Percentiles rank a stretch among this genome's conserved stretches.
These are phyloP conservation scores for Aphidoletes aphidimyza DNA, from an alignment of 2,888 invertebrate genomes.

Conservation along the genomic window DNA sequence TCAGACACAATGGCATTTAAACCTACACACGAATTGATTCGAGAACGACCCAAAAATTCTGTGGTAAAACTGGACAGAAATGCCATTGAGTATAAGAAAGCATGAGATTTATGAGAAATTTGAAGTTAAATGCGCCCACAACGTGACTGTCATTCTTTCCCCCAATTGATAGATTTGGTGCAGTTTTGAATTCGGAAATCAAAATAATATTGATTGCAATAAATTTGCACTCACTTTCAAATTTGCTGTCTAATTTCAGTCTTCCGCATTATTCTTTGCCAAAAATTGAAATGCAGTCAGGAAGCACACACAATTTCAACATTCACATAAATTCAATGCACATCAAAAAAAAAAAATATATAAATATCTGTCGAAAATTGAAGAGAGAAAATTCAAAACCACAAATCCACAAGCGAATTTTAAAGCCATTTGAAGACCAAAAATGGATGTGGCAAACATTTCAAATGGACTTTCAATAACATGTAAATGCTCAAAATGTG, in stretches of 20 bases:
- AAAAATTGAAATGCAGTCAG: not conserved
- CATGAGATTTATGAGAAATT: not conserved
- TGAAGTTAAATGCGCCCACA: not conserved
- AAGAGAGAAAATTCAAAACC: too few species aligned
- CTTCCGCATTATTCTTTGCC: not conserved
- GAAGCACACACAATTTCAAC: too few species aligned
- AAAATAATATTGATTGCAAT: not conserved
- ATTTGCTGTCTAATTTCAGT: not conserved
- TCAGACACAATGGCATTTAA: constrained; percentile 20
- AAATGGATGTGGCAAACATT: too few species aligned
- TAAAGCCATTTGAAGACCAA: too few species aligned
- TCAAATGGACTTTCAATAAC: too few species aligned
- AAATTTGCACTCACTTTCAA: not conserved
- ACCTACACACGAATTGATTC: not conserved
- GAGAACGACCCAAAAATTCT: not conserved
- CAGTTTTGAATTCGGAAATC: not conserved
- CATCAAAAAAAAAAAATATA: too few species aligned
- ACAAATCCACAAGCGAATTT: too few species aligned
- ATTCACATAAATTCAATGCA: too few species aligned
- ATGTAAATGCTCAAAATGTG: too few species aligned
- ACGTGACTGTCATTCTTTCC: not conserved
- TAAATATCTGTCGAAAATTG: too few species aligned
- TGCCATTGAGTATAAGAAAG: not conserved
- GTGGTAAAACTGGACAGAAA: not conserved
- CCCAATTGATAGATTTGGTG: not conserved